phyloP scores from a whole-genome alignment of 2,113 vertebrate genomes.

The Hystrix brachyura region DNA sequence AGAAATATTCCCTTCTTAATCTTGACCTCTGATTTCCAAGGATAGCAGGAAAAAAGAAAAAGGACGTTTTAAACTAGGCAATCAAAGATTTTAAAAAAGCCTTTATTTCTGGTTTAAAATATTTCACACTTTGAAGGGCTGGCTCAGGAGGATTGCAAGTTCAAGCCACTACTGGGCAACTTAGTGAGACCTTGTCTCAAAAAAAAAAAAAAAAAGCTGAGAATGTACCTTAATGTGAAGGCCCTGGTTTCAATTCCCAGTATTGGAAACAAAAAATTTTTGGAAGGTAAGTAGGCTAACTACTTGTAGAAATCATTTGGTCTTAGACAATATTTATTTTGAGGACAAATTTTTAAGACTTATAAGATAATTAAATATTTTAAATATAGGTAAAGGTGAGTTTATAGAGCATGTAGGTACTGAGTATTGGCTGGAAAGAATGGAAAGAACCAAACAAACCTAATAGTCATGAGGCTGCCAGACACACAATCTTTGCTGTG shows the following conservation, averaged over 20 bases:
- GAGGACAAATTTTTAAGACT: not conserved
- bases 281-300: not conserved
- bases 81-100: not conserved
- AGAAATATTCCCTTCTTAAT: not conserved
- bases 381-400: not conserved
- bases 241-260: not conserved
- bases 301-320: not conserved
- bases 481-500: not conserved
- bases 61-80: not conserved
- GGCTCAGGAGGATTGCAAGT: not conserved
- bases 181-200: not conserved
- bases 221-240: not conserved
- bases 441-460: not conserved
- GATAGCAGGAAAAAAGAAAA: not conserved
- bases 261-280: not conserved
- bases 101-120: not conserved
- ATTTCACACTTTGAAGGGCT: not conserved
- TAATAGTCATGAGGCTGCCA: not conserved
- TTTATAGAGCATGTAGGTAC: not conserved
- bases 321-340: slow-evolving; percentile 21
- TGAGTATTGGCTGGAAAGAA: not conserved
- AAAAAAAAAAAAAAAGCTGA: not conserved
- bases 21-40: not conserved
- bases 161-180: not conserved
- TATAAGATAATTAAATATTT: not conserved